Conservation (phyloP, 2,888 invertebrate species). For the Odontocerum albicorne region DNA sequence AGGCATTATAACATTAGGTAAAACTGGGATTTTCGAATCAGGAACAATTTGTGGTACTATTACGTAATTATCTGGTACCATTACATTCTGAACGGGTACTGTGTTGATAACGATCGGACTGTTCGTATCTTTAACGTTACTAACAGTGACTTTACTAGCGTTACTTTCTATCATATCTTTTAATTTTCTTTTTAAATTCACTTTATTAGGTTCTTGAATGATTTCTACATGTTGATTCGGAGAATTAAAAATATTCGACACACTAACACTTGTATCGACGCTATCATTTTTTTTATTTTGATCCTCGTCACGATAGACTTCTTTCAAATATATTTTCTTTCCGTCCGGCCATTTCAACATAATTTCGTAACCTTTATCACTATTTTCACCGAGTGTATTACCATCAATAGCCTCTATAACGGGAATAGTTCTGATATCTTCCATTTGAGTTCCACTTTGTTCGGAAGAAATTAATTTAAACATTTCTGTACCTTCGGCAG, state of each 20-base stretch:
- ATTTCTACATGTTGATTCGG: too few species aligned
- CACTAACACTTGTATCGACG: background rate
- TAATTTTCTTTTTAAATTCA: conserved; percentile 29
- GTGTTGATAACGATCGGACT: conserved; percentile 7
- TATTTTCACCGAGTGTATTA: conserved; percentile 2
- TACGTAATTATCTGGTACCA: conserved; percentile 23
- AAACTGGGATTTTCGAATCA: conserved; percentile 3
- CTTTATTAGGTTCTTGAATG: conserved; percentile 41
- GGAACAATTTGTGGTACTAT: conserved; percentile 14
- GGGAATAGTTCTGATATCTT: background rate
- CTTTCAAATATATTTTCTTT: conserved; percentile 34
- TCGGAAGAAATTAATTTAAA: background rate
- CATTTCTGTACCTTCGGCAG: background rate
- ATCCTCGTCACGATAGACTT: conserved; percentile 32
- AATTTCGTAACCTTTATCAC: conserved; percentile 30
- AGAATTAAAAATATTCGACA: background rate
- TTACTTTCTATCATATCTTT: conserved; percentile 30
- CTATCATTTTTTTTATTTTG: background rate
- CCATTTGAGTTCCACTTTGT: background rate
- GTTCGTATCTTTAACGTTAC: background rate
- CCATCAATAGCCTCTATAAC: conserved; percentile 18
- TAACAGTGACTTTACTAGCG: background rate
- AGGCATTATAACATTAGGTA: conserved; percentile 22
- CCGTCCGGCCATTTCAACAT: conserved; percentile 34
- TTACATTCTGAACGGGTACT: conserved; percentile 6